phyloP scores from a whole-genome alignment of 37 sponge, comb jelly and placozoan species.

The Agelas oroides region DNA sequence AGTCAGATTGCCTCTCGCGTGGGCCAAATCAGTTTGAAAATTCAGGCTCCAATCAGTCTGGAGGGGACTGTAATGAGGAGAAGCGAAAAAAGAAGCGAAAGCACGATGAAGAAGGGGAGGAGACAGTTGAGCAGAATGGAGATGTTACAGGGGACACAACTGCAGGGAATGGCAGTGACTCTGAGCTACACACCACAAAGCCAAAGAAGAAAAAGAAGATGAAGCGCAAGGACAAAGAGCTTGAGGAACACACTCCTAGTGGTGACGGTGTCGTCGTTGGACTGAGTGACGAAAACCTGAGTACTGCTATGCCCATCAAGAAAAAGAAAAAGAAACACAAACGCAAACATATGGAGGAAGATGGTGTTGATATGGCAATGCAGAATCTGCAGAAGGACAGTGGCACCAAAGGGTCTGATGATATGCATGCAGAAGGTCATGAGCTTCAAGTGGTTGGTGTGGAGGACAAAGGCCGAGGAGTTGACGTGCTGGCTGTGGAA shows the following conservation, averaged over 20 bases:
- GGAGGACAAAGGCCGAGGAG: too few relatives aligned
- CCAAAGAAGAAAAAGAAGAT: not conserved
- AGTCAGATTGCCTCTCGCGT: too few relatives aligned
- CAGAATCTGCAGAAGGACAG: not conserved
- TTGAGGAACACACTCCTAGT: too few relatives aligned
- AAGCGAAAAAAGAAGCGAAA: slow-evolving; percentile 30
- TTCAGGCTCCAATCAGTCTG: not conserved
- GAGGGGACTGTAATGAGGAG: not conserved
- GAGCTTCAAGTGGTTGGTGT: too few relatives aligned
- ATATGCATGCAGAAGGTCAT: too few relatives aligned
- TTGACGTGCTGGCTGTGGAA: too few relatives aligned
- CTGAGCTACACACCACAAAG: not conserved
- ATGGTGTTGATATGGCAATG: not conserved
- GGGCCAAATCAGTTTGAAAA: too few relatives aligned
- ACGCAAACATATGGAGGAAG: not conserved
- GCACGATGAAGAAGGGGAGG: not conserved
- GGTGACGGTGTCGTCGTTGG: too few relatives aligned
- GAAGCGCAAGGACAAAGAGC: not conserved
- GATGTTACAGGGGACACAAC: not conserved
- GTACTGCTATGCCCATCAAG: too few relatives aligned
- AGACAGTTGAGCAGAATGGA: not conserved
- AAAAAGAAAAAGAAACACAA: too few relatives aligned
- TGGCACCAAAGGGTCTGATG: not conserved
- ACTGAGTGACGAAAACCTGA: too few relatives aligned
- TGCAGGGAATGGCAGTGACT: slow-evolving; percentile 8